Base-by-base conservation (phyloP, 1,140 invertebrate genomes). In the Brachionus asplanchnoidis region DNA sequence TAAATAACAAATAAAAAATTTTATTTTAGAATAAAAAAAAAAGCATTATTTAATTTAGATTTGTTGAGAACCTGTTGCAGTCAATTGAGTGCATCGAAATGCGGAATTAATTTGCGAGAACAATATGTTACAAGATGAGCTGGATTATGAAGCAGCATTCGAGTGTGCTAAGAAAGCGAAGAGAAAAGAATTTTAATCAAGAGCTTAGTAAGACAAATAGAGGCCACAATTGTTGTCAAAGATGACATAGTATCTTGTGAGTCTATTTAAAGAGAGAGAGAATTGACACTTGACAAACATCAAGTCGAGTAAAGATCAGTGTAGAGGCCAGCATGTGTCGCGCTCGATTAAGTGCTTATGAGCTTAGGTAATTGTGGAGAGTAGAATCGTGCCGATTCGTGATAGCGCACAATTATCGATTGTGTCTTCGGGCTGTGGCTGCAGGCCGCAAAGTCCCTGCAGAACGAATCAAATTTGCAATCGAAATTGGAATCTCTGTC, bases 231-330 rank as follows among this genome's bases (percentile, higher is more conserved):
- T 28, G 23, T 32, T 68, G 26, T 36, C 26, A 68, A 68, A 68
- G 11, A 68, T 32, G 23, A 73, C 53, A 56, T 56, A 73, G 68
- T 73, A 73, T 40, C 36, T 73, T 8, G 40, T 36, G 36, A 36
- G 8, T n/a, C 36, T 40, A 40, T n/a, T 40, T 73, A 28, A 65
- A 68, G 28, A 40, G 42, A 40, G 42, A 73, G 32, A 40, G 36
- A 73, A 32, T 73, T 40, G 40, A 73, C 40, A 73, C 68, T 73
- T 73, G 68, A 73, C 68, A 73, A 73, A 73, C 12, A 73, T 17
- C 20, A 68, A 68, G 23, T 68, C 14, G 32, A 68, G 32, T 44
- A 56, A 56, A 56, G 53, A 56, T 56, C 53, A 56, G 53, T 23
- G 14, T 23, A 5, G n/a, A n/a, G 53, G 53, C 14, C 53, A 56